Conservation (phyloP, 1,140 invertebrate genomes). For the Musca vetustissima region DNA sequence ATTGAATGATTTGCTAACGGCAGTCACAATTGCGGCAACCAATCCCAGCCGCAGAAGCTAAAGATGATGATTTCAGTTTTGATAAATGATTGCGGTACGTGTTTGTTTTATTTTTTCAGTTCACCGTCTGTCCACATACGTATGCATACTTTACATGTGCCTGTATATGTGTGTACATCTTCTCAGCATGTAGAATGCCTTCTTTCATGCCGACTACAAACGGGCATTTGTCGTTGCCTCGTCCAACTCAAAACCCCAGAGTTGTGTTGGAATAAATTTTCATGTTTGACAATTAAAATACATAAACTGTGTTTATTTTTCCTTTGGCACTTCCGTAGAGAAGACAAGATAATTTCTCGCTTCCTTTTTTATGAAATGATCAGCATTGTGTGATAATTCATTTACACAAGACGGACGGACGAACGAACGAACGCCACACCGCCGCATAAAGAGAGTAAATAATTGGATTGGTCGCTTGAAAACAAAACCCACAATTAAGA, state of each 20-base stretch:
- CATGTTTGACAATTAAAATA: slow-evolving; percentile 23
- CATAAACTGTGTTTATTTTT: slow-evolving; percentile 13
- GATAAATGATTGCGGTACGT: no score
- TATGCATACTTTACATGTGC: neutral
- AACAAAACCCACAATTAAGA: slow-evolving; percentile 7
- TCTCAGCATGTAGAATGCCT: neutral
- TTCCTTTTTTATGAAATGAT: slow-evolving; percentile 16
- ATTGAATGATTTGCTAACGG: no score
- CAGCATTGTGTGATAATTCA: slow-evolving; percentile 13
- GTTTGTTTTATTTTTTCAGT: no score
- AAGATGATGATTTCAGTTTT: no score
- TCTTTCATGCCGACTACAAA: neutral
- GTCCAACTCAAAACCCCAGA: no score
- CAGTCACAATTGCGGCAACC: no score
- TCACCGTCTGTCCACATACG: neutral
- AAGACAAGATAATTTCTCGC: slow-evolving; percentile 23
- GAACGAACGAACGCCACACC: neutral
- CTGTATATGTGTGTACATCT: neutral
- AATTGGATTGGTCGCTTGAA: slow-evolving; percentile 1
- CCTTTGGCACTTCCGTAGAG: slow-evolving; percentile 17
- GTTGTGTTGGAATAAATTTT: neutral
- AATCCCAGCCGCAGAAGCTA: no score
- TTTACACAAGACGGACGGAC: neutral
- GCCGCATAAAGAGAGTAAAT: no score
- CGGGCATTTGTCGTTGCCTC: no score